These are phyloP conservation scores for Dryomyza anilis DNA, from an alignment of 2,888 invertebrate species.

Conservation along the genomic window DNA sequence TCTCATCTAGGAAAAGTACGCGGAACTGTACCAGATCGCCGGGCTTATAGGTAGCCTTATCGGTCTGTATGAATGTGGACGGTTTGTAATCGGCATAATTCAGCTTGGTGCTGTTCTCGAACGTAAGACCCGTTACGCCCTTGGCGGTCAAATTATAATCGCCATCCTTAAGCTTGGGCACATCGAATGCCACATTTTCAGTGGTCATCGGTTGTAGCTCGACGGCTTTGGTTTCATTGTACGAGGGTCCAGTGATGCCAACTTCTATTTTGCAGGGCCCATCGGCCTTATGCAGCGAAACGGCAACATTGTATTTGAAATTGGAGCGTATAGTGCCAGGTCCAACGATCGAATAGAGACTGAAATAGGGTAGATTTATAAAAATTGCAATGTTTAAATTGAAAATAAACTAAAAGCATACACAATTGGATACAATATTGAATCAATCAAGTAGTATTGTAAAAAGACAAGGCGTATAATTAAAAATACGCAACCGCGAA, in stretches of 20 bases:
- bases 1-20: conserved; percentile 73
- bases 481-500: no score
- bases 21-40: conserved; percentile 78
- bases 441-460: no score
- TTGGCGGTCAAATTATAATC: conserved; percentile 51
- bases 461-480: no score
- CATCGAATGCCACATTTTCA: conserved; percentile 73
- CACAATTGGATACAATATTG: no score
- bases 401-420: no score
- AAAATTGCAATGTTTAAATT: no score
- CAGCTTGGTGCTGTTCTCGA: conserved; percentile 74
- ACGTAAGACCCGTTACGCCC: conserved; percentile 75
- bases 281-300: conserved; percentile 64
- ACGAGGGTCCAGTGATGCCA: conserved; percentile 74
- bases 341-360: conserved; percentile 76
- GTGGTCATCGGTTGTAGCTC: conserved; percentile 75
- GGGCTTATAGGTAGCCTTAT: conserved; percentile 90
- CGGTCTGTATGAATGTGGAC: conserved; percentile 87
- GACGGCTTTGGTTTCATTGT: conserved; percentile 71
- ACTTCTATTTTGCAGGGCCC: conserved; percentile 66
- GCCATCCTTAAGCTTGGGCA: conserved; percentile 44
- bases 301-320: conserved; percentile 82
- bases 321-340: conserved; percentile 82
- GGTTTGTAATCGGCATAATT: conserved; percentile 71
- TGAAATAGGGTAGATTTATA: no score